Evolutionary conservation across 2,113 vertebrate species (phyloP).

Genomic region (Aspidoscelis tigris): DNA sequence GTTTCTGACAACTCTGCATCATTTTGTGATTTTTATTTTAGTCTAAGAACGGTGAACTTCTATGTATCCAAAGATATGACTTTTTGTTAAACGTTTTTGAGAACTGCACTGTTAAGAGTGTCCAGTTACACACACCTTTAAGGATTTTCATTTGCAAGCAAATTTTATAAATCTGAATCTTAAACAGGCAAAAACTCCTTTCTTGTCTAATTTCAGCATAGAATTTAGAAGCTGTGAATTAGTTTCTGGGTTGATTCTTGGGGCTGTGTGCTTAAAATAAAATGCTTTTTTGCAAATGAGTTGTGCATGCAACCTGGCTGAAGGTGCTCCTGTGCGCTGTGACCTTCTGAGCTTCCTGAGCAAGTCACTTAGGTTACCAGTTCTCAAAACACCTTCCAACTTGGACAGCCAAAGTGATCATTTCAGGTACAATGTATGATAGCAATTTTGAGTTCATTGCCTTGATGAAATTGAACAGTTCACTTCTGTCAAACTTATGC

Average conservation of each 20-base stretch:
- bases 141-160: too few relatives aligned
- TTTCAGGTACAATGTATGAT: conserved; percentile 4
- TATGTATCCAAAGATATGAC: too few relatives aligned
- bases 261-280: not conserved
- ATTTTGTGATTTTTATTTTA: too few relatives aligned
- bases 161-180: too few relatives aligned
- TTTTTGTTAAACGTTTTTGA: too few relatives aligned
- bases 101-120: too few relatives aligned
- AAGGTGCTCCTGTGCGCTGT: not conserved
- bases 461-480: not conserved
- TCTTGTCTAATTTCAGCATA: not conserved
- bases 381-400: not conserved
- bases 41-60: too few relatives aligned
- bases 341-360: not conserved
- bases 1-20: too few relatives aligned
- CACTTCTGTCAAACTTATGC: conserved; percentile 8
- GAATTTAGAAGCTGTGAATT: not conserved
- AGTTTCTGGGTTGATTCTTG: not conserved
- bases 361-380: not conserved
- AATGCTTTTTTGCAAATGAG: not conserved
- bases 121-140: too few relatives aligned
- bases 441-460: not conserved
- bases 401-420: not conserved
- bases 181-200: too few relatives aligned
- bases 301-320: not conserved